phyloP scores from a whole-genome alignment of 2,113 vertebrate genomes.

The Elephas maximus region DNA sequence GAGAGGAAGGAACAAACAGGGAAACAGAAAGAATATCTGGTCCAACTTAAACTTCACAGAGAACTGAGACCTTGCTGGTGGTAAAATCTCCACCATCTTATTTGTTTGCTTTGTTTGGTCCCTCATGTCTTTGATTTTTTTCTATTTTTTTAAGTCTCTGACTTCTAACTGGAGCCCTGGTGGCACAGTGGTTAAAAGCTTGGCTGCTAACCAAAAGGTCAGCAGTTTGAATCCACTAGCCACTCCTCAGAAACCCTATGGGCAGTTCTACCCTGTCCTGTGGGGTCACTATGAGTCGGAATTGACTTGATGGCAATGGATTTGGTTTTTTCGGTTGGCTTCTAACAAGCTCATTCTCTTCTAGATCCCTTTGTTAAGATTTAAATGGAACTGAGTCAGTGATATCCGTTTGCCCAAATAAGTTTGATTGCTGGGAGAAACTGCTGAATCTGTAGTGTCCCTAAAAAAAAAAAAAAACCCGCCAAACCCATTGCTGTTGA shows the following conservation, averaged over 20 bases:
- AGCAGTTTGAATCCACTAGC: too few relatives aligned
- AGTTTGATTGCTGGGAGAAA: neutral
- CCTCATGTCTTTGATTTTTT: neutral
- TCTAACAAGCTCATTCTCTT: neutral
- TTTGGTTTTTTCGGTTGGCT: neutral
- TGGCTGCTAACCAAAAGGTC: too few relatives aligned
- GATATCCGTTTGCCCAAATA: constrained; percentile 16
- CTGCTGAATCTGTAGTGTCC: neutral
- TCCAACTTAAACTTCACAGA: neutral
- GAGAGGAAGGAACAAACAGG: neutral
- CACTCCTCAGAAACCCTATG: too few relatives aligned
- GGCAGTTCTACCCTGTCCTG: too few relatives aligned
- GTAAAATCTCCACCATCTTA: neutral
- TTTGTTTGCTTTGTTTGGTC: neutral
- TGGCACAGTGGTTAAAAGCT: too few relatives aligned
- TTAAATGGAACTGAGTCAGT: constrained; percentile 18
- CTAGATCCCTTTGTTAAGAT: neutral
- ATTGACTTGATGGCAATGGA: too few relatives aligned
- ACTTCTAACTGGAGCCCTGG: neutral
- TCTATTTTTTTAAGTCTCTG: neutral
- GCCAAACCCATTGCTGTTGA: too few relatives aligned
- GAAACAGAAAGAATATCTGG: neutral
- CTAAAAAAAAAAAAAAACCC: neutral
- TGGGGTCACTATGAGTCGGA: too few relatives aligned
- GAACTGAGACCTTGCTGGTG: neutral